Conservation (phyloP, 2,797 vertebrate species). For the Apogon talboti region DNA sequence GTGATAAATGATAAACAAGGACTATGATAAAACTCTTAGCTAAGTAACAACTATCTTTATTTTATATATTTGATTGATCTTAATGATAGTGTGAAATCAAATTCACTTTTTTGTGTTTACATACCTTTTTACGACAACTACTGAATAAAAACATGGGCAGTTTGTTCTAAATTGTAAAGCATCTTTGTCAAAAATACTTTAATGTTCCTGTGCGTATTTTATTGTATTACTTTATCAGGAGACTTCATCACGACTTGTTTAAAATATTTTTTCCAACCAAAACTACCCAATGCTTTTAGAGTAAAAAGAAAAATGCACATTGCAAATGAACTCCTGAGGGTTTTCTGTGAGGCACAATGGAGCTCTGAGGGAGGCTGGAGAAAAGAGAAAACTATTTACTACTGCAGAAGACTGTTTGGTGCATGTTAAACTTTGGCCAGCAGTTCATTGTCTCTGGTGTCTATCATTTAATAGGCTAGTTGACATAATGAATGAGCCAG, state of each 20-base stretch:
- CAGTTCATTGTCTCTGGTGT: conserved; percentile 89
- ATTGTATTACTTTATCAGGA: too few species aligned
- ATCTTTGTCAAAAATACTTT: too few species aligned
- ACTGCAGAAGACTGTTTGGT: conserved; percentile 80
- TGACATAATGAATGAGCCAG: conserved; percentile 93
- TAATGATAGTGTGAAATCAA: too few species aligned
- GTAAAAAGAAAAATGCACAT: conserved; percentile 40
- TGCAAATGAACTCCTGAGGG: conserved; percentile 56
- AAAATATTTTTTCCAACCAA: conserved; percentile 20
- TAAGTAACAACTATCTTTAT: too few species aligned
- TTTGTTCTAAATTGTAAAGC: too few species aligned
- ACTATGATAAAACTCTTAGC: too few species aligned
- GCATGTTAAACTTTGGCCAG: conserved; percentile 86
- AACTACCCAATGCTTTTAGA: conserved; percentile 30
- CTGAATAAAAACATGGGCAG: too few species aligned
- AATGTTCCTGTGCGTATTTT: too few species aligned
- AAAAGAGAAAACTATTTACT: conserved; percentile 84
- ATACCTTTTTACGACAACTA: too few species aligned
- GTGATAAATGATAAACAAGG: too few species aligned
- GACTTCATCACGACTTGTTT: not conserved
- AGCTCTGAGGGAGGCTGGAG: conserved; percentile 57
- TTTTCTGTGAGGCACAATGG: conserved; percentile 68
- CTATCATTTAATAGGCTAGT: conserved; percentile 88
- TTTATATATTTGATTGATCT: too few species aligned
- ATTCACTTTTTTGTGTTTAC: too few species aligned